Conservation (phyloP, 1,140 invertebrate species). For the Hycleus cichorii region DNA sequence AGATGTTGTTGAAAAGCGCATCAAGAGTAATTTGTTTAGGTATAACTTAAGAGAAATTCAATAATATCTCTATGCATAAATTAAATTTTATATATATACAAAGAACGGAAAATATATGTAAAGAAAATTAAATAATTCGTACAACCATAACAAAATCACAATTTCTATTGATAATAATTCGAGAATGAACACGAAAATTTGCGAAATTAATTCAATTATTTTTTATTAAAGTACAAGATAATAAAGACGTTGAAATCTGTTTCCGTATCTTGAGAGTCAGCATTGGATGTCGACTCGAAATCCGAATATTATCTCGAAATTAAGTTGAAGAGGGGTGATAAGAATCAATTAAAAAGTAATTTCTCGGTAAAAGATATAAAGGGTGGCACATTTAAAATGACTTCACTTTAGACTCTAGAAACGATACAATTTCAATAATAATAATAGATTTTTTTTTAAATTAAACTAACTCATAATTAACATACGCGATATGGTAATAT, state of each 20-base stretch:
- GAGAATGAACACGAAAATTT: too few relatives aligned
- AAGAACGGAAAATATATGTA: background rate
- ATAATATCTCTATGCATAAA: conserved; percentile 13
- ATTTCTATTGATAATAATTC: too few relatives aligned
- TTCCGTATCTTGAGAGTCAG: too few relatives aligned
- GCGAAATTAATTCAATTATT: too few relatives aligned
- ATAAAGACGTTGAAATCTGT: too few relatives aligned
- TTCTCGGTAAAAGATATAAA: conserved; percentile 15
- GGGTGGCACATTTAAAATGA: conserved; percentile 4
- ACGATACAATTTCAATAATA: background rate
- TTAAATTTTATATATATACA: conserved; percentile 1
- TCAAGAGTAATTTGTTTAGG: conserved; percentile 13
- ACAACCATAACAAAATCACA: too few relatives aligned
- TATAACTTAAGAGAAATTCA: conserved; percentile 8
- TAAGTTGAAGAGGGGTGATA: conserved; percentile 11
- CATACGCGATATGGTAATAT: too few relatives aligned
- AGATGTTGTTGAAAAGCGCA: conserved; percentile 4
- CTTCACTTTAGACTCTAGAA: conserved; percentile 5
- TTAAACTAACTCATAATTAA: too few relatives aligned
- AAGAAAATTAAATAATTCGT: too few relatives aligned
- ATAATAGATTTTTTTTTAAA: too few relatives aligned
- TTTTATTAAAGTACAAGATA: too few relatives aligned
- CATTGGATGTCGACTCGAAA: background rate
- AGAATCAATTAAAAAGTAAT: conserved; percentile 17
- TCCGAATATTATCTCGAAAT: conserved; percentile 9